Evolutionary conservation across 2,888 invertebrate species (phyloP).

Genomic region (Polydrusus tereticollis): DNA sequence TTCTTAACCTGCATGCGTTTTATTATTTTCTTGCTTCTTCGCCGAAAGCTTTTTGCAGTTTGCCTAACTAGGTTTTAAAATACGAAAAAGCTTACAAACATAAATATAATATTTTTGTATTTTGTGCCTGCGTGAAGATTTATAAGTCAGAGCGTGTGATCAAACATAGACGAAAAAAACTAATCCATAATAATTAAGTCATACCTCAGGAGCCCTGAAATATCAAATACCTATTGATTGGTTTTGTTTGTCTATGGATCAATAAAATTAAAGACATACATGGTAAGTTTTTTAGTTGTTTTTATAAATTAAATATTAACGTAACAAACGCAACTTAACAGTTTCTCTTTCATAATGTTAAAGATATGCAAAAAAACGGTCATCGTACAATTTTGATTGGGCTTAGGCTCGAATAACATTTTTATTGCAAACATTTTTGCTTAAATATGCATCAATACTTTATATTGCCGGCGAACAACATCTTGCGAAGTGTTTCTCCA

Average conservation of each 20-base stretch:
- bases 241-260: not conserved
- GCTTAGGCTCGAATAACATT: too few relatives aligned
- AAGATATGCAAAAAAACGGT: too few relatives aligned
- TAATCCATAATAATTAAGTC: not conserved
- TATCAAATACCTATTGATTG: not conserved
- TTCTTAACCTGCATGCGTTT: slow-evolving; percentile 13
- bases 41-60: not conserved
- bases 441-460: too few relatives aligned
- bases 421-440: too few relatives aligned
- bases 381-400: too few relatives aligned
- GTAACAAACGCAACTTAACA: too few relatives aligned
- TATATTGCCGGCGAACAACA: too few relatives aligned
- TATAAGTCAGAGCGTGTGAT: not conserved
- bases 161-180: not conserved
- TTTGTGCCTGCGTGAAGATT: not conserved
- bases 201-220: not conserved
- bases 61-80: not conserved
- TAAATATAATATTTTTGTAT: not conserved
- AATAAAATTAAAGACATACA: not conserved
- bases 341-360: too few relatives aligned
- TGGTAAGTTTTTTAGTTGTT: slow-evolving; percentile 18
- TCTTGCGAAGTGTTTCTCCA: too few relatives aligned
- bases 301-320: too few relatives aligned
- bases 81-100: not conserved
- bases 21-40: slow-evolving; percentile 9